Evolutionary conservation across 2,113 vertebrate genomes (phyloP).

Genomic region (Poicephalus meyeri): DNA sequence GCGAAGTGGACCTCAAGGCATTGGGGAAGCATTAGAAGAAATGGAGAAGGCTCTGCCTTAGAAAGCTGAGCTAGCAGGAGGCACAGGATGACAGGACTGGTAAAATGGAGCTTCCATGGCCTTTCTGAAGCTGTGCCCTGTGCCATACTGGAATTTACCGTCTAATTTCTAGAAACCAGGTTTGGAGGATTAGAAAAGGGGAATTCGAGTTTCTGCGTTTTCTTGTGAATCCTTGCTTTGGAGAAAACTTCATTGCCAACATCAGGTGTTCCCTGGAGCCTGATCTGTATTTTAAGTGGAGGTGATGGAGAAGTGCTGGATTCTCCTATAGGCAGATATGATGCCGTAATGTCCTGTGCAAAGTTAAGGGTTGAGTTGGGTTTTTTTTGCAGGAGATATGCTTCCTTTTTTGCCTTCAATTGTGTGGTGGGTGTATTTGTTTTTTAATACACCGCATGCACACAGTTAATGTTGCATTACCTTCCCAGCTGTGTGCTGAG

Average conservation of each 20-base stretch:
- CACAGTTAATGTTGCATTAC: background rate
- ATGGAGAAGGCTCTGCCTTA: background rate
- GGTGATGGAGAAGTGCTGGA: background rate
- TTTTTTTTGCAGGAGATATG: background rate
- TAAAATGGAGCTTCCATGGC: background rate
- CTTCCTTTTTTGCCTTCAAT: background rate
- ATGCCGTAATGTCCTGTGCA: background rate
- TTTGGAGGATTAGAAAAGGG: background rate
- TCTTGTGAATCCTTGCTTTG: background rate
- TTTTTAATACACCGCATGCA: background rate
- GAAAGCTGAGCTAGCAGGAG: background rate
- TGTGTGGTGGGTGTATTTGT: accelerated
- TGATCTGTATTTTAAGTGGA: background rate
- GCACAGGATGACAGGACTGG: accelerated
- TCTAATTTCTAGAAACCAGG: background rate
- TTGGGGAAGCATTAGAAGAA: background rate
- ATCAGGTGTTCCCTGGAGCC: background rate
- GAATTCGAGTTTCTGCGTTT: background rate
- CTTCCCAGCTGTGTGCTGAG: background rate
- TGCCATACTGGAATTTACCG: background rate
- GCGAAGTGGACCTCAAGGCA: accelerated
- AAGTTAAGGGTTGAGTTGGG: background rate
- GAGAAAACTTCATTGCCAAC: background rate
- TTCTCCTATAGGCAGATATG: accelerated
- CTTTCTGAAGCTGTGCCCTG: background rate